Conservation (phyloP, 2,113 vertebrate species). For the Sturnira hondurensis region DNA sequence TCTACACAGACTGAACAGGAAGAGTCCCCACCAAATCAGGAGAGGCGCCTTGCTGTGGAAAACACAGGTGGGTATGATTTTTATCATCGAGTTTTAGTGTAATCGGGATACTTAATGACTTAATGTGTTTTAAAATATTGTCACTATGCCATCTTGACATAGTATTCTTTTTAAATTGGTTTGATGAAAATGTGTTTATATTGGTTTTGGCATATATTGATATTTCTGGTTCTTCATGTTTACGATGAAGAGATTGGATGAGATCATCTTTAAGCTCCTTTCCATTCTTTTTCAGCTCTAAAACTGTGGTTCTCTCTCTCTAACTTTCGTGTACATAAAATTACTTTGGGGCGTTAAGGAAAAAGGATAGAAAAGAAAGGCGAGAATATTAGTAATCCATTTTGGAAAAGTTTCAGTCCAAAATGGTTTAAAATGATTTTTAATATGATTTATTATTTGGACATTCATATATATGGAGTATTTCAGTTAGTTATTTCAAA, state of each 20-base stretch:
- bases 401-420: constrained; percentile 32
- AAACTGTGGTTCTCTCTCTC: not conserved
- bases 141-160: not conserved
- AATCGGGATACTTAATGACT: not conserved
- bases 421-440: constrained; percentile 6
- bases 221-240: not conserved
- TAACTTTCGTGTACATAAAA: not conserved
- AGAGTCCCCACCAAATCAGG: not conserved
- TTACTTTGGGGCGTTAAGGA: not conserved
- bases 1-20: not conserved
- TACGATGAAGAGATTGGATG: not conserved
- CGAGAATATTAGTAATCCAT: not conserved
- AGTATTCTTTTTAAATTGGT: not conserved
- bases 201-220: not conserved
- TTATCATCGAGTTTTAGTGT: not conserved
- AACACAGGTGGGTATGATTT: constrained; percentile 74
- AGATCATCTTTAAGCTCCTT: not conserved
- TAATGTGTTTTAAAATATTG: not conserved
- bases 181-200: not conserved
- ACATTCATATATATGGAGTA: not conserved
- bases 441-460: constrained; percentile 14
- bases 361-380: not conserved
- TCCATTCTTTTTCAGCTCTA: not conserved
- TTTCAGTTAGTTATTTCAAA: constrained; percentile 2
- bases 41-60: not conserved